Base-by-base conservation (phyloP, 1,140 invertebrate genomes). In the Rhizoglyphus robini region DNA sequence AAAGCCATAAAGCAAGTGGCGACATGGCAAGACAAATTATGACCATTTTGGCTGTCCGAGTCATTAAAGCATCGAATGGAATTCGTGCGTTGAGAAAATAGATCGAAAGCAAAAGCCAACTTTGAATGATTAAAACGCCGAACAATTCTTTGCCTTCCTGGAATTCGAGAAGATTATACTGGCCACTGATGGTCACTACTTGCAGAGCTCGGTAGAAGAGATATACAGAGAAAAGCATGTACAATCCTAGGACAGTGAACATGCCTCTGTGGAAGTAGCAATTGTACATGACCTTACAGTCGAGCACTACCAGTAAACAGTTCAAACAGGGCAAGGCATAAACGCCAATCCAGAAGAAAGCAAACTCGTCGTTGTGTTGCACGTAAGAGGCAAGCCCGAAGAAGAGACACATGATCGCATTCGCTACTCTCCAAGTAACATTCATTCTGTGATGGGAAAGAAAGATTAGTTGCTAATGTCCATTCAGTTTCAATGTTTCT, bases 141-240 rank as follows among this genome's bases (percentile, higher is more conserved):
- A 65, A 65, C 13, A 57, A 60, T 65, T 65, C 64, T 47, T 47
- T 63, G 8, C 64, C 63, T 62, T 65, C 64, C 36, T 65, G 36
- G 25, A 3, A 63, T 8, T 58, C 31, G 13, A 65, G 31, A 32
- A 58, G 34, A 5, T 65, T 64, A 27, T 64, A 64, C 11, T 64
- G 1, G 13, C 41, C 15, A 11, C 5, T 63, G 4, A 4, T 38
- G 18, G 8, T 18, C 36, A 49, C 18, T 4, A 32, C 31, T 4
- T 34, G 1, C 8, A 63, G 1, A 11, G 49, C 46, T 23, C 11
- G n/a, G 13, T n/a, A 25, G 20, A 63, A 36, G 18, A 65, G 34
- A 36, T 38, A 41, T 4, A 34, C 27, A 65, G 36, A 30, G 11
- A 36, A 29, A 64, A 59, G 2, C 11, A 65, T 38, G 31, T 65